Evolutionary conservation across 2,797 vertebrate genomes (phyloP), one percentile per base, ranked within the genome.

Genomic region (Xenopus petersii): DNA sequence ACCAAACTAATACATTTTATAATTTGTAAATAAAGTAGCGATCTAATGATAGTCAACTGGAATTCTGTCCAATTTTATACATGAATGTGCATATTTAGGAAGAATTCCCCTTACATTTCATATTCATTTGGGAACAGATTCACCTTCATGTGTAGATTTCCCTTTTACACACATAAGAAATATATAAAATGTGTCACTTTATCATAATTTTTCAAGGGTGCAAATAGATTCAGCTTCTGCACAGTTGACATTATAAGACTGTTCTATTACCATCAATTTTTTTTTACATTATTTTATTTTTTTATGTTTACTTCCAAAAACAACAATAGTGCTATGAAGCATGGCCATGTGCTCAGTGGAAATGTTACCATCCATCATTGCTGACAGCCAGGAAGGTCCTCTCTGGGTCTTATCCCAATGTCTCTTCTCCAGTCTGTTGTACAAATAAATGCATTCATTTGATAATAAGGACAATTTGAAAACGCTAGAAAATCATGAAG

Each of bases 321-420:
- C 58, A 46, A 65, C 69, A 78, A 78, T 60, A 78, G 71, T 70
- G 70, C 76, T 73, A 54, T 70, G 76, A 70, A 78, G 76, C 71
- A 48, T 64, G 54, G 61, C 71, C 51, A 42, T 73, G 73, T 64
- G 66, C 46, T 78, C 71, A 69, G 24, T 73, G 76, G 30, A 77
- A 73, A 70, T 78, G 66, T 60, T 69, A 65, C 54, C 61, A 78
- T 78, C 76, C 71, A 78, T 78, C 76, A 78, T 56, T 24, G 71
- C 64, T 73, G 76, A 78, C 76, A 78, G 71, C 65, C 26, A 64
- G 61, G 76, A 78, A 78, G 70, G 71, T 78, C 71, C 51, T 78
- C 67, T 59, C 60, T 24, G 58, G 73, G 76, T 73, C 70, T 73
- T 78, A 73, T 66, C 76, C 64, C 69, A 78, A 78, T 78, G 70